Percentiles rank a stretch among this genome's conserved stretches.
Evolutionary conservation across 2,113 vertebrate genomes (phyloP).

Genomic region (Trematocara macrostoma): DNA sequence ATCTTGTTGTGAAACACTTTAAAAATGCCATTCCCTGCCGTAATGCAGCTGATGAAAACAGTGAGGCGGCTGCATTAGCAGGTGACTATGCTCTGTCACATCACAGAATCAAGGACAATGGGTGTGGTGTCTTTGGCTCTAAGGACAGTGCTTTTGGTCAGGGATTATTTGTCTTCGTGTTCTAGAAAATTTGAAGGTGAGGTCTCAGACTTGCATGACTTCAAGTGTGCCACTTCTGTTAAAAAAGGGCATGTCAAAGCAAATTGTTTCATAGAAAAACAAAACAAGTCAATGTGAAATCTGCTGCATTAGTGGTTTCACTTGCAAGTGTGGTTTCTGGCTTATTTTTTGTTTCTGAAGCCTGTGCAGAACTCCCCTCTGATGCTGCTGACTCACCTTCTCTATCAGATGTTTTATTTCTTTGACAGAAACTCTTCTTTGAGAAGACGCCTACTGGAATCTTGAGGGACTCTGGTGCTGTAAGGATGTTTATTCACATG

Average conservation of each 20-base stretch:
- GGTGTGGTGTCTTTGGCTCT: neutral
- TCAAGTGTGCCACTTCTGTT: neutral
- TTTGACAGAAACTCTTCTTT: neutral
- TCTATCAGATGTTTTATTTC: neutral
- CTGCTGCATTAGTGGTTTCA: neutral
- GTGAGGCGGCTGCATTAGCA: neutral
- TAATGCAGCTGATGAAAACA: neutral
- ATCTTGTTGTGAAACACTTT: neutral
- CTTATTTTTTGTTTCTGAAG: neutral
- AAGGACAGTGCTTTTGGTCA: neutral
- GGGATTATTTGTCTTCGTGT: neutral
- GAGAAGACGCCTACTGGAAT: neutral
- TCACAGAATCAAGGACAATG: neutral
- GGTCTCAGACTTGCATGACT: neutral
- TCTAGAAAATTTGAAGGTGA: neutral
- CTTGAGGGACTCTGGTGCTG: neutral
- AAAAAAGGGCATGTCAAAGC: neutral
- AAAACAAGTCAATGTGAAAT: neutral
- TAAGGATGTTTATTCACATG: neutral
- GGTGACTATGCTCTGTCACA: neutral
- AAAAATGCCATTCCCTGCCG: accelerated
- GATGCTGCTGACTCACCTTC: neutral
- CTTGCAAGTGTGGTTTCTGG: neutral
- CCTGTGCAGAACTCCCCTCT: neutral
- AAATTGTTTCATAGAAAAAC: neutral